These are phyloP conservation scores for Dicentrarchus labrax DNA, from an alignment of 2,113 vertebrate genomes.

Conservation along the genomic window DNA sequence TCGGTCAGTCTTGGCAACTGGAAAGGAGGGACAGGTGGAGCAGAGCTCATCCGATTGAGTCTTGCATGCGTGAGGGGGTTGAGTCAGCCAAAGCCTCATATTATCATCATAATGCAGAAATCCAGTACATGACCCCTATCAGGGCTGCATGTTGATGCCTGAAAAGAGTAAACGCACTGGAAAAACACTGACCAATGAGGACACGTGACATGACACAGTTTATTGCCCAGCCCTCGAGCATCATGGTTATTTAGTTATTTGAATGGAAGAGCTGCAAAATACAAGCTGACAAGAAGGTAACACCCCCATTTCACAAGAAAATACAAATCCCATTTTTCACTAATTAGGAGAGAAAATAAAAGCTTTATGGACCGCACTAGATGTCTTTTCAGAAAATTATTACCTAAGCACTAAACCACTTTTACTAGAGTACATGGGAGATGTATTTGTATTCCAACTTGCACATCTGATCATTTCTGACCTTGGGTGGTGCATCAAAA, in stretches of 20 bases:
- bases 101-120: constrained; percentile 73
- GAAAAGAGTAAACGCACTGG: constrained; percentile 55
- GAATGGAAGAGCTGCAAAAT: not conserved
- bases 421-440: not conserved
- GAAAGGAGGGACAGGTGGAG: constrained; percentile 72
- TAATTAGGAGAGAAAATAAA: not conserved
- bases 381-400: constrained; percentile 17
- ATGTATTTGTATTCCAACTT: constrained; percentile 31
- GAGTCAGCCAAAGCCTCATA: constrained; percentile 64
- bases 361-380: not conserved
- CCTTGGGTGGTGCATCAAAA: constrained; percentile 50
- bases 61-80: constrained; percentile 47
- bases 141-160: constrained; percentile 61
- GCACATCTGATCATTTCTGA: constrained; percentile 57
- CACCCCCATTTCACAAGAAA: not conserved
- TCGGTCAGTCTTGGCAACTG: constrained; percentile 73
- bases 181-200: constrained; percentile 29
- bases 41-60: constrained; percentile 64
- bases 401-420: not conserved
- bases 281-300: not conserved
- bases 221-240: not conserved
- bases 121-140: constrained; percentile 55
- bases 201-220: constrained; percentile 1
- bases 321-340: not conserved
- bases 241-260: constrained; percentile 9